Evolutionary conservation across 2,888 invertebrate genomes (phyloP).

Genomic region (Rhagium mordax): DNA sequence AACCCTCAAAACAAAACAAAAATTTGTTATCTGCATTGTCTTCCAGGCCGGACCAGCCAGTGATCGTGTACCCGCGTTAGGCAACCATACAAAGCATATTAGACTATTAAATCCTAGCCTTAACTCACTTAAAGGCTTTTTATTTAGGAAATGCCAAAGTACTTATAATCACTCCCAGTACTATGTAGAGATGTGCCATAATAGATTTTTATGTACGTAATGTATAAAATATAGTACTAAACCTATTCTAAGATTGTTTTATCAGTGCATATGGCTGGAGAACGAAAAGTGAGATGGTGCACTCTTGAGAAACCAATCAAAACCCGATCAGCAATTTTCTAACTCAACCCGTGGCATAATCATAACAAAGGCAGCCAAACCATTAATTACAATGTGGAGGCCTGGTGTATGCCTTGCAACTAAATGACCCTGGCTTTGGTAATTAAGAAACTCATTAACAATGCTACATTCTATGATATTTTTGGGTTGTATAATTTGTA

Average conservation of each 20-base stretch:
- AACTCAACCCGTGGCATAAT: slow-evolving; percentile 67
- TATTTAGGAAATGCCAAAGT: neutral
- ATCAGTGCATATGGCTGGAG: neutral
- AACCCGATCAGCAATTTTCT: slow-evolving; percentile 68
- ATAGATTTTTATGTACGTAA: no score
- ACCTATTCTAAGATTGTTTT: neutral
- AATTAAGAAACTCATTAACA: slow-evolving; percentile 67
- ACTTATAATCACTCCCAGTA: no score
- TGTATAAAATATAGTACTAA: no score
- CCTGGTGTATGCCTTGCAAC: slow-evolving; percentile 61
- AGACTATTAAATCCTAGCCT: no score
- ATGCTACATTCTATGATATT: neutral
- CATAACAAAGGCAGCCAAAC: slow-evolving; percentile 67
- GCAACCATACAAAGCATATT: no score
- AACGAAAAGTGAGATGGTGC: neutral
- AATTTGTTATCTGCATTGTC: no score
- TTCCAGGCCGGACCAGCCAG: no score
- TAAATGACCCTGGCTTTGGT: slow-evolving; percentile 64
- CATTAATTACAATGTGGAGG: slow-evolving; percentile 65
- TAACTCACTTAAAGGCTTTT: neutral
- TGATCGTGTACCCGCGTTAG: no score
- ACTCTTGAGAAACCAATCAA: slow-evolving; percentile 65
- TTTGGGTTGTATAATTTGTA: neutral
- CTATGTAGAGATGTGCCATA: no score
- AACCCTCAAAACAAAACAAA: no score